Evolutionary conservation across 2,888 invertebrate genomes (phyloP).

Genomic region (Drosophila demipolita): DNA sequence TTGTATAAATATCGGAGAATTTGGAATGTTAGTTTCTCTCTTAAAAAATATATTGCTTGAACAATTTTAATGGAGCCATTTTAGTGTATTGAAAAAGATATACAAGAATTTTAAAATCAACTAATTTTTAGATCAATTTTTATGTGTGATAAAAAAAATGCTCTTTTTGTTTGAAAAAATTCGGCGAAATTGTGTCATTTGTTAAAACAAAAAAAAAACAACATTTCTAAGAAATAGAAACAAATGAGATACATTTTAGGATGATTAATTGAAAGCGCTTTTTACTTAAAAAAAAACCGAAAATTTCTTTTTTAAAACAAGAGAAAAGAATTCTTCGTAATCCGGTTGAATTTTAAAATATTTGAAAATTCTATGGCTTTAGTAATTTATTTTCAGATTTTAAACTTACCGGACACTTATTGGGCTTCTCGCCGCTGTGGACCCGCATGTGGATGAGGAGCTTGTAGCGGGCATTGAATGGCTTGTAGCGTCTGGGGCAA

Average conservation of each 20-base stretch:
- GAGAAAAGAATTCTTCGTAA: not conserved
- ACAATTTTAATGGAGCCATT: not conserved
- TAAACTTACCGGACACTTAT: conserved; percentile 96
- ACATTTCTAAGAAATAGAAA: not conserved
- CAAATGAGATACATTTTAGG: not conserved
- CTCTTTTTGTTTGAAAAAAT: too few relatives aligned
- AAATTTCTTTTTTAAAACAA: not conserved
- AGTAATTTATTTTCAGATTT: not conserved
- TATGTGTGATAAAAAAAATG: too few relatives aligned
- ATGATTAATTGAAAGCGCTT: not conserved
- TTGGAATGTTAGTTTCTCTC: not conserved
- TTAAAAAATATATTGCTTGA: not conserved
- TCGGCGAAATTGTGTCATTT: not conserved
- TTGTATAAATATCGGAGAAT: conserved; percentile 6
- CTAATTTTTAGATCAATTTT: not conserved
- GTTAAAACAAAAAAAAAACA: not conserved
- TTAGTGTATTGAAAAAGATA: too few relatives aligned
- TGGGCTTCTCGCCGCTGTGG: conserved; percentile 99
- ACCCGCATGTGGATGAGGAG: conserved; percentile 95
- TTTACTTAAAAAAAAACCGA: not conserved
- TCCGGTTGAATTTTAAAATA: not conserved
- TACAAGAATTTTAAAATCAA: not conserved
- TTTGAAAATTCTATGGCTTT: not conserved
- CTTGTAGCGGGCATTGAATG: conserved; percentile 98
- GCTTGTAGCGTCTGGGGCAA: conserved; percentile 94